These are phyloP conservation scores for Parazoanthus darwini DNA, from an alignment of 92 coral and sea anemone species.

Conservation along the genomic window DNA sequence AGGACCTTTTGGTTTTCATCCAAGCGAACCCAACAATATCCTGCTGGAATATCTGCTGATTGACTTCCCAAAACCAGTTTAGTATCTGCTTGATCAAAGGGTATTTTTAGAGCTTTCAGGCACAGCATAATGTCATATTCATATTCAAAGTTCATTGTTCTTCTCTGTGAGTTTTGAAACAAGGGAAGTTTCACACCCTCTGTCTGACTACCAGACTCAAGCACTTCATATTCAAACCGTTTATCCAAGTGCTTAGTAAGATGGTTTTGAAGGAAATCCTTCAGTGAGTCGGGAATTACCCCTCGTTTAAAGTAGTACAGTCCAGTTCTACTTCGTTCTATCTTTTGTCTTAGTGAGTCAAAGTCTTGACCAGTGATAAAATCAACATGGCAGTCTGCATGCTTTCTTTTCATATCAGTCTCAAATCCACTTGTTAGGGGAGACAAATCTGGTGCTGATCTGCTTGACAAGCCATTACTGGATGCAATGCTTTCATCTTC, in stretches of 20 bases:
- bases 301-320: constrained; percentile 8
- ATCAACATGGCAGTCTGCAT: not conserved
- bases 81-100: not conserved
- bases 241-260: not conserved
- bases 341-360: not conserved
- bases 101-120: not conserved
- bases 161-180: constrained; percentile 6
- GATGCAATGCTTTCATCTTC: not conserved
- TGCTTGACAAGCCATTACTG: not conserved
- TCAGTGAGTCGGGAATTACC: constrained; percentile 2
- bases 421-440: not conserved
- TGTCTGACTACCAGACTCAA: constrained; percentile 5
- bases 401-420: not conserved
- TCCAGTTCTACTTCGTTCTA: not conserved
- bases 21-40: not conserved
- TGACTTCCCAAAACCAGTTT: not conserved
- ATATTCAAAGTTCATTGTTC: not conserved
- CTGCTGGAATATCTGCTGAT: not conserved
- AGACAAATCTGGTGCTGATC: not conserved
- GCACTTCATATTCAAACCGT: not conserved
- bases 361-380: not conserved
- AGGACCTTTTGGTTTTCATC: not conserved
- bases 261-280: constrained; percentile 3
- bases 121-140: constrained; percentile 11
- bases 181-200: constrained; percentile 12